phyloP scores from a whole-genome alignment of 1,140 invertebrate genomes.

The Orchestia grillus region DNA sequence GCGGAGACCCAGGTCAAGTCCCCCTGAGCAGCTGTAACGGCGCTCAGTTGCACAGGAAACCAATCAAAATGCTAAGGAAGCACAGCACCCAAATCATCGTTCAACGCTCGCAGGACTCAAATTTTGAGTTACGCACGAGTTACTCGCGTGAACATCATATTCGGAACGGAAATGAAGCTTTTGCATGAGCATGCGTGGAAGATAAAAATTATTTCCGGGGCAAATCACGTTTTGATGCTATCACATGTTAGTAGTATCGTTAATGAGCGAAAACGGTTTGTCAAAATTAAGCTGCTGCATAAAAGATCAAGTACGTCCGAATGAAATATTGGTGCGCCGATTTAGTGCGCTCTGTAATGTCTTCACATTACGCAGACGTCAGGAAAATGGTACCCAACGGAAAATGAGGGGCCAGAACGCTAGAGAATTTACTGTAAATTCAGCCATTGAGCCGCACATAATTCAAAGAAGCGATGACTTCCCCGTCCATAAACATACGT shows the following conservation, averaged over 20 bases:
- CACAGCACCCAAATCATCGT: neutral
- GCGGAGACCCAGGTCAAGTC: too few species aligned
- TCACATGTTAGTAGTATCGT: neutral
- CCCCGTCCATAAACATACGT: neutral
- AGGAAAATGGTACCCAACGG: neutral
- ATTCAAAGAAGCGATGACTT: neutral
- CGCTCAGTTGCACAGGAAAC: too few species aligned
- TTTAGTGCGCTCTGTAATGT: neutral
- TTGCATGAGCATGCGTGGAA: neutral
- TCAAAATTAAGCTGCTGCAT: neutral
- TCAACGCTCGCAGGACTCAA: neutral
- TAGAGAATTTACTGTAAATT: neutral
- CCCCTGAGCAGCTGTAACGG: too few species aligned
- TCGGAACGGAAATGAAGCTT: neutral
- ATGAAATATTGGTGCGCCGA: neutral
- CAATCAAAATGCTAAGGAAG: too few species aligned
- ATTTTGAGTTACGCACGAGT: neutral
- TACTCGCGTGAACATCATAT: neutral
- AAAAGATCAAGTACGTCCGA: neutral
- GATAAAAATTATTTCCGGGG: neutral
- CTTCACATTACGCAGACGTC: neutral
- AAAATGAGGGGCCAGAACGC: neutral
- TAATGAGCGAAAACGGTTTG: neutral
- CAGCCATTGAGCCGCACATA: neutral
- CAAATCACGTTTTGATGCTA: neutral